Base-by-base conservation (phyloP, 2,113 vertebrate species). In the Plestiodon gilberti region DNA sequence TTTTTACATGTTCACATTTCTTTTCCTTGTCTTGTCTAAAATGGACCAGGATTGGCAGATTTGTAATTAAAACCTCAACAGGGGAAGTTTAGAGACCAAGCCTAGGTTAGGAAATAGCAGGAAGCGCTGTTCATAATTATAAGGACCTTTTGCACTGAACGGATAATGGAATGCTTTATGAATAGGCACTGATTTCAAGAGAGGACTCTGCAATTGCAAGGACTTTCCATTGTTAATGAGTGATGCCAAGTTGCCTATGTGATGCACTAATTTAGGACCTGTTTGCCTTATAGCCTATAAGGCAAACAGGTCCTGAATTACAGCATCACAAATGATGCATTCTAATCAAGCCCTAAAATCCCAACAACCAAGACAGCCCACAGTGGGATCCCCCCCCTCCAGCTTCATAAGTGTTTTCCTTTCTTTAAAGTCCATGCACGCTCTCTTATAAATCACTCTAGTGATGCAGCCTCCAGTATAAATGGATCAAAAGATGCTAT, bases 1-100 rank as follows among this genome's bases (percentile, higher is more conserved):
- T 74, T 95, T 96, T 95, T 96, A 95, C 93, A 94, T 95, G 96
- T 95, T 96, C 96, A 92, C 96, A 94, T 96, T 96, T 95, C 95
- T 96, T 95, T 86, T 94, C 90, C 94, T 95, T 94, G 94, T 95
- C 94, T 96, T 94, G 81, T 93, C 70, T 83, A 73, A 95, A 94
- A 92, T 88, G 93, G 89, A 92, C 93, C 92, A 93, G 92, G 94
- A 97, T 95, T 96, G 96, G 95, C 97, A 96, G 94, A 90, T 94
- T 95, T 87, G 90, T 96, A 96, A 97, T 96, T 95, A 96, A 96
- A 94, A 95, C 93, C 96, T 96, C 93, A 95, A 94, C 92, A 90
- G 92, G 89, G 90, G 89, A 95, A 92, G 84, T 75, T 90, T 86
- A 94, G 92, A 87, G 89, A 74, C 65, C 57, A 61, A 86, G 90